phyloP scores from a whole-genome alignment of 2,888 invertebrate genomes.

The Dorcus parallelipipedus region DNA sequence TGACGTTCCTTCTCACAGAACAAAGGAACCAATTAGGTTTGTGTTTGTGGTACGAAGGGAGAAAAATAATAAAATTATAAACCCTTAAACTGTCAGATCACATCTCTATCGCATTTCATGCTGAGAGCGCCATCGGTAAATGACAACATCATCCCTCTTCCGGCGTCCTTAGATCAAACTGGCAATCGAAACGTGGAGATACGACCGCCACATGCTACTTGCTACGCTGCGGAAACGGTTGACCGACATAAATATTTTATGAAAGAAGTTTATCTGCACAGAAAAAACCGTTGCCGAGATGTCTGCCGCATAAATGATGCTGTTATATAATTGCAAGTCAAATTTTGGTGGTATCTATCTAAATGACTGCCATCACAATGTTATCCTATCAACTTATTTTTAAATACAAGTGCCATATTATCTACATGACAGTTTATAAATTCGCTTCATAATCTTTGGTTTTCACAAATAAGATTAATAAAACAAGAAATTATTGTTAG shows the following conservation, averaged over 20 bases:
- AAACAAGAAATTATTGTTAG: too few species aligned
- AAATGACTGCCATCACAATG: too few species aligned
- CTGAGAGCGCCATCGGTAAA: slow-evolving; percentile 37
- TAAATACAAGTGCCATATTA: too few species aligned
- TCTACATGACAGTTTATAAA: too few species aligned
- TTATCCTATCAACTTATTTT: too few species aligned
- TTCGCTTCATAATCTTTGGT: too few species aligned
- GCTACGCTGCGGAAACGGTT: slow-evolving; percentile 4
- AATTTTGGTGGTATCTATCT: too few species aligned
- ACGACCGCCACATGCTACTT: slow-evolving; percentile 29
- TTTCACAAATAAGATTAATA: too few species aligned
- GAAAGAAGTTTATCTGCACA: neutral
- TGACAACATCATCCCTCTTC: slow-evolving; percentile 41
- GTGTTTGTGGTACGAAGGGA: slow-evolving; percentile 17
- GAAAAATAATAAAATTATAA: slow-evolving; percentile 39
- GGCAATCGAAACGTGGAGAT: slow-evolving; percentile 22
- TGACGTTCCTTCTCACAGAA: neutral
- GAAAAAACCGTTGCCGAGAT: too few species aligned
- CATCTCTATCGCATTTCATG: slow-evolving; percentile 38
- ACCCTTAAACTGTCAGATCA: slow-evolving; percentile 37
- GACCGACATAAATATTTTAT: slow-evolving; percentile 15
- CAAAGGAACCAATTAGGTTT: neutral
- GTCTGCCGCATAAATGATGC: too few species aligned
- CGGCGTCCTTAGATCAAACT: slow-evolving; percentile 31
- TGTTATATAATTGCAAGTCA: too few species aligned